Percentiles rank a stretch among this genome's conserved stretches.
Evolutionary conservation across 2,113 vertebrate species (phyloP).

Genomic region (Desmodus rotundus): DNA sequence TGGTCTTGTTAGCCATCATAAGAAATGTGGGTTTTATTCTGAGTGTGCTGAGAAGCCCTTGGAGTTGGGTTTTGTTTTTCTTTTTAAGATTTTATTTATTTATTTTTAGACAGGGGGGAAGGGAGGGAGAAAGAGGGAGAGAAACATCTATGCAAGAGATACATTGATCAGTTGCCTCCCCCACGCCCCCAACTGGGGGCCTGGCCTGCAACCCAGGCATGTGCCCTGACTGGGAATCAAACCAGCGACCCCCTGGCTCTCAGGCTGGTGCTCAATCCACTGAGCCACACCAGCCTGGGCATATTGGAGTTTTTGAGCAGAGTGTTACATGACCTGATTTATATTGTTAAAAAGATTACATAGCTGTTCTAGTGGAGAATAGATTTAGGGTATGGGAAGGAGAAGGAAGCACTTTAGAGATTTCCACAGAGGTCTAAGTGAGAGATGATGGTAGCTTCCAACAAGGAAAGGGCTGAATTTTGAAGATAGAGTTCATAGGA

Average conservation of each 20-base stretch:
- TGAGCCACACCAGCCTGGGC: too few relatives aligned
- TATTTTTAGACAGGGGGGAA: too few relatives aligned
- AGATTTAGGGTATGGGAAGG: neutral
- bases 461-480: neutral
- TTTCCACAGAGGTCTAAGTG: neutral
- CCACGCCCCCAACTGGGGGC: too few relatives aligned
- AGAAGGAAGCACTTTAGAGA: neutral
- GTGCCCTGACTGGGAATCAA: too few relatives aligned
- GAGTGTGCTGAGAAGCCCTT: neutral
- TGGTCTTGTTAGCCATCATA: neutral
- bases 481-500: neutral
- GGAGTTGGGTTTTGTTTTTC: neutral
- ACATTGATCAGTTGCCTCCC: too few relatives aligned
- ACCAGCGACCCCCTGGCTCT: too few relatives aligned
- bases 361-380: neutral
- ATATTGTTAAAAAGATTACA: neutral
- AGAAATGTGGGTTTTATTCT: conserved; percentile 23
- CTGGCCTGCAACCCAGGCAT: too few relatives aligned
- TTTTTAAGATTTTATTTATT: too few relatives aligned
- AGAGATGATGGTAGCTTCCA: neutral
- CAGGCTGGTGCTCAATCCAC: too few relatives aligned
- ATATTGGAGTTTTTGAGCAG: neutral
- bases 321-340: neutral
- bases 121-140: too few relatives aligned
- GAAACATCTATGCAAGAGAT: too few relatives aligned